Percentiles rank a stretch among this genome's conserved stretches.
phyloP scores from a whole-genome alignment of 2,888 invertebrate genomes.

The Erpobdella octoculata region DNA sequence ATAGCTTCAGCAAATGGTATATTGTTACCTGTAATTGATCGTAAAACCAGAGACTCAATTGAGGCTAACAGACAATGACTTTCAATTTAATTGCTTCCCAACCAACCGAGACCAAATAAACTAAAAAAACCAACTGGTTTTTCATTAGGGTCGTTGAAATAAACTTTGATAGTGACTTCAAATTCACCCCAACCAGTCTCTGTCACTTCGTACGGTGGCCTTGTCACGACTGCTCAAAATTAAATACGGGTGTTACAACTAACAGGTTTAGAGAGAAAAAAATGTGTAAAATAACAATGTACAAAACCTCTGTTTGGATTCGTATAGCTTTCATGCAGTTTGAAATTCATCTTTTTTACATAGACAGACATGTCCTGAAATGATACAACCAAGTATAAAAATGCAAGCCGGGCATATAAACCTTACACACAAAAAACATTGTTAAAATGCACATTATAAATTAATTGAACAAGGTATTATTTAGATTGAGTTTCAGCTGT shows the following conservation, averaged over 20 bases:
- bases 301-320: constrained; percentile 69
- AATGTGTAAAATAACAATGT: neutral
- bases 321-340: constrained; percentile 90
- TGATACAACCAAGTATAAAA: too few relatives aligned
- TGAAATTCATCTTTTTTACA: constrained; percentile 90
- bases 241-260: neutral
- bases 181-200: constrained; percentile 99
- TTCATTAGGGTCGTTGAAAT: constrained; percentile 91
- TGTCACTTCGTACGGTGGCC: constrained; percentile 90
- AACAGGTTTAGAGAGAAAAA: neutral
- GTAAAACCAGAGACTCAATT: too few relatives aligned
- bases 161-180: constrained; percentile 92
- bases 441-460: too few relatives aligned
- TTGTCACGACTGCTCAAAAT: constrained; percentile 64
- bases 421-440: too few relatives aligned
- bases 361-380: constrained; percentile 75
- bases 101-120: too few relatives aligned
- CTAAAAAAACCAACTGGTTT: constrained; percentile 64
- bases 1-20: constrained; percentile 86
- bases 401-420: too few relatives aligned
- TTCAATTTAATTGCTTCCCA: too few relatives aligned
- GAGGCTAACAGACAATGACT: too few relatives aligned
- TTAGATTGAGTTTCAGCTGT: too few relatives aligned
- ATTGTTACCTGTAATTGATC: constrained; percentile 67
- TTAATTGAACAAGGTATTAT: too few relatives aligned